A percentile compares a stretch with the other conserved stretches of the same genome.
Conservation (phyloP, 2,113 vertebrate genomes). For the Macquaria australasica region DNA sequence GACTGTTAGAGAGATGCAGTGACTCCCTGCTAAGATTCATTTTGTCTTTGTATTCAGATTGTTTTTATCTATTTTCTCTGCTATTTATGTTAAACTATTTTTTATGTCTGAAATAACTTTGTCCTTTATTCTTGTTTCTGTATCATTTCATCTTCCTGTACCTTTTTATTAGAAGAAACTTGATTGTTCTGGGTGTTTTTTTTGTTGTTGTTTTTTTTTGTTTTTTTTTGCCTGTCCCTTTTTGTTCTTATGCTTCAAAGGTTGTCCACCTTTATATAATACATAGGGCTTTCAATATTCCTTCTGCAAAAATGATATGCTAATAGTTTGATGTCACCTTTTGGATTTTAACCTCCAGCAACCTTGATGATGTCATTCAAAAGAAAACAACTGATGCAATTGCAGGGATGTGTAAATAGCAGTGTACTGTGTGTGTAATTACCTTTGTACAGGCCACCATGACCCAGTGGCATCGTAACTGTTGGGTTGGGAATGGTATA, state of each 20-base stretch:
- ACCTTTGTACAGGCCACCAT: slow-evolving; percentile 70
- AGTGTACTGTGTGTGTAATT: slow-evolving; percentile 67
- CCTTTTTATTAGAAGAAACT: slow-evolving; percentile 43
- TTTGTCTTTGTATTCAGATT: slow-evolving; percentile 31
- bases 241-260: slow-evolving; percentile 1
- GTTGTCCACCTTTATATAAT: slow-evolving; percentile 19
- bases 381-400: slow-evolving; percentile 61
- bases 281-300: slow-evolving; percentile 51
- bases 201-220: background rate
- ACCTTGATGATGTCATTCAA: slow-evolving; percentile 70
- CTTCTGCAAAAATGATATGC: slow-evolving; percentile 41
- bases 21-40: slow-evolving; percentile 57
- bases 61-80: slow-evolving; percentile 17
- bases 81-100: slow-evolving; percentile 63
- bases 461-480: slow-evolving; percentile 80
- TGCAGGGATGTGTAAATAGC: slow-evolving; percentile 75
- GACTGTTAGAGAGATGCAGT: slow-evolving; percentile 6
- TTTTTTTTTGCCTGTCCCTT: background rate
- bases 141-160: slow-evolving; percentile 39
- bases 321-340: slow-evolving; percentile 58
- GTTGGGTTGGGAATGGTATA: slow-evolving; percentile 43
- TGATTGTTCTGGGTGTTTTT: too few relatives aligned
- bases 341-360: slow-evolving; percentile 61
- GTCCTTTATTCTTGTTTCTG: slow-evolving; percentile 2
- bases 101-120: slow-evolving; percentile 17